Percentiles rank a stretch among this genome's conserved stretches.
These are phyloP conservation scores for Geophilus truncorum DNA, from an alignment of 2,888 invertebrate species.

Conservation along the genomic window DNA sequence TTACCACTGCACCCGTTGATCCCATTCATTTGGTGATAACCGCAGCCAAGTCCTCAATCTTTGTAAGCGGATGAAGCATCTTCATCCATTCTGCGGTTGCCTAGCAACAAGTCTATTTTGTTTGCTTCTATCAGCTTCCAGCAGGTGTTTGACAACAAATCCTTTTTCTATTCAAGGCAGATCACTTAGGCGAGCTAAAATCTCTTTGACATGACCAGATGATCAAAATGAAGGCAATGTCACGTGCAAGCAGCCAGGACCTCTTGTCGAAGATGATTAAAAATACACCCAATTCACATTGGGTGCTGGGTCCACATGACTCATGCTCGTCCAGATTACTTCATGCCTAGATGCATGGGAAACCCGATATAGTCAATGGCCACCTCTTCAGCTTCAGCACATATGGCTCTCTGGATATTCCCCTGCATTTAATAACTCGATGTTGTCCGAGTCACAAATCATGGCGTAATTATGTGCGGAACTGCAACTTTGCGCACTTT, in stretches of 20 bases:
- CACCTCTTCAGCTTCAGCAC: not conserved
- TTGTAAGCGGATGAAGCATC: slow-evolving; percentile 25
- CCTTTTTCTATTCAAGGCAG: slow-evolving; percentile 7
- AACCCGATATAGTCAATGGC: not conserved
- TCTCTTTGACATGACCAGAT: slow-evolving; percentile 23
- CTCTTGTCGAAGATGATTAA: slow-evolving; percentile 22
- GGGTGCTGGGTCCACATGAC: not conserved
- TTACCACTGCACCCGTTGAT: slow-evolving; percentile 4
- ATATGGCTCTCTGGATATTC: not conserved
- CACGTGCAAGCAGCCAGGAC: slow-evolving; percentile 22
- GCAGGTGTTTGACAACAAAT: slow-evolving; percentile 27
- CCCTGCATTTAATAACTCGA: too few relatives aligned
- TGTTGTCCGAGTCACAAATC: too few relatives aligned
- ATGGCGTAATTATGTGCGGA: too few relatives aligned
- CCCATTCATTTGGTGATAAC: slow-evolving; percentile 17
- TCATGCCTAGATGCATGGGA: slow-evolving; percentile 21
- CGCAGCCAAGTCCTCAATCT: slow-evolving; percentile 23
- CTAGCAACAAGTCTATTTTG: slow-evolving; percentile 27
- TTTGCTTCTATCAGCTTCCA: slow-evolving; percentile 27
- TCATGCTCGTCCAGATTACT: slow-evolving; percentile 3
- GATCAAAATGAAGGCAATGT: slow-evolving; percentile 27
- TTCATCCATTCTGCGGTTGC: slow-evolving; percentile 22
- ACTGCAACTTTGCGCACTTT: too few relatives aligned
- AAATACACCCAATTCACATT: slow-evolving; percentile 19
- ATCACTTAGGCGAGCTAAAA: slow-evolving; percentile 25